Base-by-base conservation (phyloP, 2,888 invertebrate genomes). In the Nipponacmea schrenckii region DNA sequence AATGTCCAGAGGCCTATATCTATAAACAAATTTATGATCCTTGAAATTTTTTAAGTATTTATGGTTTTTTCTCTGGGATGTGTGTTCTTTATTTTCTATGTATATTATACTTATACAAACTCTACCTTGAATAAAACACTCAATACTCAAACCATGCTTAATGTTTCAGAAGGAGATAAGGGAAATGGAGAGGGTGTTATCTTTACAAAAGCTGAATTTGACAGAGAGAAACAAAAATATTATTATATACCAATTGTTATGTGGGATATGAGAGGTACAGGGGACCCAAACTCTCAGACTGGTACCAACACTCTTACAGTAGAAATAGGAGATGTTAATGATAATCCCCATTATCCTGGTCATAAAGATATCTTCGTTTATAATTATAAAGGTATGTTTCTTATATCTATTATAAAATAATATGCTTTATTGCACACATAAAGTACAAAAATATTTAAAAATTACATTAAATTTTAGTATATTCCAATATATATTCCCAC, bases 301-400 rank as follows among this genome's bases (percentile, higher is more conserved):
- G 97, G 97, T 77, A 97, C 97, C 14, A 96, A 96, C 86, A 97
- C 97, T 0, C 90, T 98, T 50, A 97, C 97, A 0, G 96, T 98
- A 39, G 95, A 97, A 67, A 98, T 99, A 83, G 98, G 98, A 27
- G 98, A 99, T 90, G 94, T 95, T 27, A 99, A 99, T 89, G 98
- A 98, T 89, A 98, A 98, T 90, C 96, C 96, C 90, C 99, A 98
- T 96, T 95, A 95, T 87, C 96, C 98, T 0, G 99, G 98, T 1
- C 94, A 95, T 5, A 98, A 98, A 91, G 92, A 97, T 79, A 96
- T 99, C 84, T 95, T 97, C 87, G 96, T 98, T 2, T 98, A 98
- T 90, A 98, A 97, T 90, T 99, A 98, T 87, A 94, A 92, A 94
- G 92, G 95, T 74, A 92, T 62, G 80, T 94, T 94, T 70, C 62